Evolutionary conservation across 2,113 vertebrate species (phyloP), one percentile per base, ranked within the genome.

Genomic region (Sinocyclocheilus anophthalmus): DNA sequence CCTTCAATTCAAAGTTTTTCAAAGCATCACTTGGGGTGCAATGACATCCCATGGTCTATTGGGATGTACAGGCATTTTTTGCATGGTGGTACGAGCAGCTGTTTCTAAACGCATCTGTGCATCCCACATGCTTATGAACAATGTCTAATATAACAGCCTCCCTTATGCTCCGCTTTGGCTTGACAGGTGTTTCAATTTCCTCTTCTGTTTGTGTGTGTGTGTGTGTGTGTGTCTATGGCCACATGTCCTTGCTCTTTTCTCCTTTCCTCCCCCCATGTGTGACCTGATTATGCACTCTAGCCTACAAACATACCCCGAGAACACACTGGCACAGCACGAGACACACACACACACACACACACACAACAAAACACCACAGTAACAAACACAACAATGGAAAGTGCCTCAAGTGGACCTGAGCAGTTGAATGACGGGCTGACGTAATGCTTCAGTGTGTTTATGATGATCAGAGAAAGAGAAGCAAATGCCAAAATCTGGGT

Each of bases 361-460:
- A 50, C 48, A n/a, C n/a, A n/a, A n/a, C n/a, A n/a, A n/a, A n/a
- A n/a, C n/a, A n/a, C n/a, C n/a, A n/a, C n/a, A n/a, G n/a, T n/a
- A n/a, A n/a, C n/a, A n/a, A n/a, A n/a, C n/a, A n/a, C n/a, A n/a
- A n/a, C n/a, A n/a, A n/a, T n/a, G 33, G 4, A 61, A 24, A 84
- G 57, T n/a, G 26, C 73, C 85, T 65, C 78, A 82, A 86, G 79
- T 84, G 65, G 42, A 83, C 26, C 76, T 75, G 84, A 83, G 24
- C 42, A n/a, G 24, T 48, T 55, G 48, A 70, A 24, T 73, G 73
- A 78, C 72, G 22, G 14, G 67, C 11, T 37, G 75, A 88, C 88
- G 79, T 86, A 11, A 80, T 88, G 6, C 81, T n/a, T 53, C 45
- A 22, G 33, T 9, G 45, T 67, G 81, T 26, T 78, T 72, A 16